Conservation (phyloP, 2,797 vertebrate genomes). For the Mus spretus region DNA sequence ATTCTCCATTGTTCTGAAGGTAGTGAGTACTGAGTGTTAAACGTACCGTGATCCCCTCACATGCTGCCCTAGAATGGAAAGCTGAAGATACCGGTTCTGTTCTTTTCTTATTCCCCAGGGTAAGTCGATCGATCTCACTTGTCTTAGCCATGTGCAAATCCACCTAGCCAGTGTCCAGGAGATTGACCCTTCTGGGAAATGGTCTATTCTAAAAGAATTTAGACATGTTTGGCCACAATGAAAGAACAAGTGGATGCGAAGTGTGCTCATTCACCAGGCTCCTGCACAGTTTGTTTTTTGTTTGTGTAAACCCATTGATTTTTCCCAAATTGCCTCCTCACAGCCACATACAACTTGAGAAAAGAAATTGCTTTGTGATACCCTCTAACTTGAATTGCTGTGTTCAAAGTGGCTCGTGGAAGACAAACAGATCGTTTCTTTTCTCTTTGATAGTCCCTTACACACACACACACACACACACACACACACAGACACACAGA, state of each 20-base stretch:
- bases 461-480: not conserved
- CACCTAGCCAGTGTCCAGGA: not conserved
- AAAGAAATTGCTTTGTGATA: conserved; percentile 61
- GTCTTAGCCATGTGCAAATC: not conserved
- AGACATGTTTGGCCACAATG: not conserved
- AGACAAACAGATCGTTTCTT: conserved; percentile 1
- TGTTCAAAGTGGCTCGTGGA: conserved; percentile 33
- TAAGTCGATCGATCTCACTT: not conserved
- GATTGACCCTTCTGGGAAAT: conserved; percentile 50
- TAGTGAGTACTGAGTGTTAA: not conserved
- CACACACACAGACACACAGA: not conserved
- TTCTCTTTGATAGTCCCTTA: not conserved
- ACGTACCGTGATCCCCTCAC: conserved; percentile 6
- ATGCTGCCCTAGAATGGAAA: conserved; percentile 5
- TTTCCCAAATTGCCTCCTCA: conserved; percentile 51
- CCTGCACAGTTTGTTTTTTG: conserved; percentile 27
- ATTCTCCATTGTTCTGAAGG: conserved; percentile 16
- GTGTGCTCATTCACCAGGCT: not conserved
- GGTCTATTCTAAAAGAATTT: conserved; percentile 41
- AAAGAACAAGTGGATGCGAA: conserved; percentile 21
- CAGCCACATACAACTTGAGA: conserved; percentile 30
- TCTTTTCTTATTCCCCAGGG: conserved; percentile 34
- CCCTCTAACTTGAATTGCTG: conserved; percentile 11
- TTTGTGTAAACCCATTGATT: conserved; percentile 46
- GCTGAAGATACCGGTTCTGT: not conserved